Base-by-base conservation (phyloP, 2,888 invertebrate species). In the Apamea sordens region DNA sequence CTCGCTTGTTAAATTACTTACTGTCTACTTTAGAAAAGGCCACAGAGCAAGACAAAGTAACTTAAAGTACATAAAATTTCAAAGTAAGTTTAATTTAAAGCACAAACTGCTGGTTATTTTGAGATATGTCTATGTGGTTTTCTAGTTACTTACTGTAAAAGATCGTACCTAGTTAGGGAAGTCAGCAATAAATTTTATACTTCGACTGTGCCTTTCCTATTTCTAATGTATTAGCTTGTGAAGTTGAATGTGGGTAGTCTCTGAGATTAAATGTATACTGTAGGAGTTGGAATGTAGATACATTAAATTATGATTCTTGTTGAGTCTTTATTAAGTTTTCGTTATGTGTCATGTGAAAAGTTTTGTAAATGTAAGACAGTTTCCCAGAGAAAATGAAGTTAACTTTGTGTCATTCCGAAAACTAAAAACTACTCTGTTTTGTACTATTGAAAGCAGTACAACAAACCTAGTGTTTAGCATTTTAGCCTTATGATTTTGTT, bases 171-270 rank as follows among this genome's bases (percentile, higher is more conserved):
- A 96, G 95, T 95, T 96, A 97, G 95, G 94, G 93, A 94, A 94
- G 94, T 95, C 96, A 96, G 97, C 97, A 97, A 97, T 97, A 97
- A 96, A 95, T 96, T 96, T 96, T 95, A 96, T 96, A 96, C 96
- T 96, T 97, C 96, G 91, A 97, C 96, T 96, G 97, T 97, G 97
- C 97, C 97, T 97, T 97, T 96, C 95, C 96, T 96, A 96, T 96
- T 95, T 97, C 97, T 96, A 96, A 96, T 92, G 93, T 95, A 94
- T 95, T 96, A 96, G 95, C 95, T 95, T 95, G 95, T 95, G 95
- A 92, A 94, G 92, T 94, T 93, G 90, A 93, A 93, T 93, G 94
- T 95, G 92, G 89, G 93, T 95, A 94, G 94, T 93, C 91, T 95
- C 93, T 92, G 92, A 93, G 93, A 93, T 94, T 93, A 92, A 92